phyloP scores from a whole-genome alignment of 2,113 vertebrate species.

The Siniperca knerii region DNA sequence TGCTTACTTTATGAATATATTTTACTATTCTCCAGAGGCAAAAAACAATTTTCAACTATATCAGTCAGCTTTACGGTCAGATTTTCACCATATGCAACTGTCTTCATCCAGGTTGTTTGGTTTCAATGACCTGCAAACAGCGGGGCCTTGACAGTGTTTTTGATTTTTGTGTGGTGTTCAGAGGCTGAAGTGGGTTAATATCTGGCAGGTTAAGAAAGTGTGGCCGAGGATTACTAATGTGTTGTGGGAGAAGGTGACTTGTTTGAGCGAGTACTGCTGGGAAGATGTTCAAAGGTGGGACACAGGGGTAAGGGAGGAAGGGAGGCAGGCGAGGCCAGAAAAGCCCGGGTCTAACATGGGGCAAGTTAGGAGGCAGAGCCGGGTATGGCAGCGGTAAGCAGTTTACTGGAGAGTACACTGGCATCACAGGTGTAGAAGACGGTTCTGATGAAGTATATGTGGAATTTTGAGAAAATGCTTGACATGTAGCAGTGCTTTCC shows the following conservation, averaged over 20 bases:
- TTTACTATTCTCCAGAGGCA: not conserved
- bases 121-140: conserved; percentile 74
- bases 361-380: not conserved
- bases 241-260: conserved; percentile 23
- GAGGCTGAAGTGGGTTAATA: not conserved
- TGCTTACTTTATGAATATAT: not conserved
- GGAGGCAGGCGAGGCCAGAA: conserved; percentile 42
- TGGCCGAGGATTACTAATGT: not conserved
- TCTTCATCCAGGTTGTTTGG: conserved; percentile 47
- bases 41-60: not conserved
- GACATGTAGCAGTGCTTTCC: conserved; percentile 1
- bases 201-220: not conserved
- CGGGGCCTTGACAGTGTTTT: conserved; percentile 54
- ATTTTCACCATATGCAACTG: fast-evolving
- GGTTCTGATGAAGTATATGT: not conserved
- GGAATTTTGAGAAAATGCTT: conserved; percentile 2
- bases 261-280: conserved; percentile 26
- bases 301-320: not conserved
- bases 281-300: conserved; percentile 39
- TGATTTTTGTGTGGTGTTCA: conserved; percentile 25
- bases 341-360: conserved; percentile 2
- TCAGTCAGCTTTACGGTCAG: not conserved
- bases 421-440: conserved; percentile 8
- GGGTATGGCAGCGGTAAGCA: conserved; percentile 25
- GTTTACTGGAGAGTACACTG: conserved; percentile 24